Percentiles rank a stretch among this genome's conserved stretches.
Conservation (phyloP, 2,888 invertebrate species). For the Hyppa rectilinea region DNA sequence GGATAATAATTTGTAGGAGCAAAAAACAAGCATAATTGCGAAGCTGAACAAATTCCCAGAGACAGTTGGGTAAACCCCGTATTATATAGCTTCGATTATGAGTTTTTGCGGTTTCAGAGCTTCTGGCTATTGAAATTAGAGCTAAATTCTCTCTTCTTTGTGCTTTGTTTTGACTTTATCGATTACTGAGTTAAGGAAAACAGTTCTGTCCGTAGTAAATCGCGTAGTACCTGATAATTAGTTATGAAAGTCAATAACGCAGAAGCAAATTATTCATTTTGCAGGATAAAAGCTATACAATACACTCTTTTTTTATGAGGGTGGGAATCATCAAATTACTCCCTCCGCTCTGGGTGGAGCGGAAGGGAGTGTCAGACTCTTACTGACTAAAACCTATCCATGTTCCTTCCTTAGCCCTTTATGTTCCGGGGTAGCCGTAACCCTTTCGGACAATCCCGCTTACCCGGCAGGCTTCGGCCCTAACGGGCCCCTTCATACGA, state of each 20-base stretch:
- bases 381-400: too few relatives aligned
- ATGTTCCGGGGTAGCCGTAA: too few relatives aligned
- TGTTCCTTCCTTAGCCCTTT: too few relatives aligned
- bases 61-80: slow-evolving; percentile 62
- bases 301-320: too few relatives aligned
- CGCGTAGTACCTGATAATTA: neutral
- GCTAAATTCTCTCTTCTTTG: slow-evolving; percentile 22
- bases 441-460: too few relatives aligned
- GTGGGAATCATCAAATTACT: too few relatives aligned
- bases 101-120: slow-evolving; percentile 52
- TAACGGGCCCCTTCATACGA: too few relatives aligned
- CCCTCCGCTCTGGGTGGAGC: too few relatives aligned
- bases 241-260: slow-evolving; percentile 1
- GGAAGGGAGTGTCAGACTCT: too few relatives aligned
- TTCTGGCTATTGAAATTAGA: slow-evolving; percentile 40
- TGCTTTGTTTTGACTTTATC: slow-evolving; percentile 30
- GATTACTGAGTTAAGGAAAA: slow-evolving; percentile 39
- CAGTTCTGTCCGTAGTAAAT: neutral
- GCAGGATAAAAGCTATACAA: too few relatives aligned
- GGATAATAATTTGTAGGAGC: slow-evolving; percentile 46
- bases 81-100: slow-evolving; percentile 56
- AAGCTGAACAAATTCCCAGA: slow-evolving; percentile 56
- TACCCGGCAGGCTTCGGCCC: too few relatives aligned
- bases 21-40: slow-evolving; percentile 58
- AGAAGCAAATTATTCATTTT: too few relatives aligned